These are phyloP conservation scores for Invenusta paracnida DNA, from an alignment of 2,888 invertebrate species.

Conservation along the genomic window DNA sequence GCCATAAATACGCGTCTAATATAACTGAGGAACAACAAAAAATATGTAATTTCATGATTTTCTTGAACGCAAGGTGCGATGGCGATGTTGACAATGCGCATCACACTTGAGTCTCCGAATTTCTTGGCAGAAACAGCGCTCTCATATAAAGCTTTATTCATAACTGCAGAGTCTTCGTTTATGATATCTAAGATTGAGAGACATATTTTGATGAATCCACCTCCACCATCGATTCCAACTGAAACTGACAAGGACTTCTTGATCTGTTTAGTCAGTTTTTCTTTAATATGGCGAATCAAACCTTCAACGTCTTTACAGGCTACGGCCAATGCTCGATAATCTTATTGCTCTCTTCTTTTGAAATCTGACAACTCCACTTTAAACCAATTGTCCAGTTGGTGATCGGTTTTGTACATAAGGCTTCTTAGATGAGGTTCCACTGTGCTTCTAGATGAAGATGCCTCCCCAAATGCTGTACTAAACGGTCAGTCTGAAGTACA, in stretches of 20 bases:
- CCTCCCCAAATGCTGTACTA: not conserved
- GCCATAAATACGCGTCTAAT: too few relatives aligned
- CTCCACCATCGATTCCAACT: not conserved
- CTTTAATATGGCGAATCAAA: not conserved
- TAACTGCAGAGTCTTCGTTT: not conserved
- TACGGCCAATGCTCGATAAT: not conserved
- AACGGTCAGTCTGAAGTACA: not conserved
- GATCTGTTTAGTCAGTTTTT: not conserved
- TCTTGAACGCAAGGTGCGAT: not conserved
- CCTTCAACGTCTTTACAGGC: not conserved
- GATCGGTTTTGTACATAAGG: not conserved
- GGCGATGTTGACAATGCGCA: not conserved
- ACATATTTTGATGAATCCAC: not conserved
- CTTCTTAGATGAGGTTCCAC: not conserved
- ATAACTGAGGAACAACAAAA: too few relatives aligned
- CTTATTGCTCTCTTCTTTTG: not conserved
- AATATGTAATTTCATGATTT: not conserved
- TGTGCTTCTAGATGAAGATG: not conserved
- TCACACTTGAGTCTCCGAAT: not conserved
- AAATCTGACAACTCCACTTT: not conserved
- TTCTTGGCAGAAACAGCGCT: not conserved
- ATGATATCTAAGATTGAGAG: too few relatives aligned
- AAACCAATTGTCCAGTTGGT: not conserved
- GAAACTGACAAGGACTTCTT: not conserved
- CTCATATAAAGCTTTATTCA: not conserved